A percentile compares a stretch with the other conserved stretches of the same genome.
Conservation (phyloP, 2,797 vertebrate genomes). For the Orestias chungarensis region DNA sequence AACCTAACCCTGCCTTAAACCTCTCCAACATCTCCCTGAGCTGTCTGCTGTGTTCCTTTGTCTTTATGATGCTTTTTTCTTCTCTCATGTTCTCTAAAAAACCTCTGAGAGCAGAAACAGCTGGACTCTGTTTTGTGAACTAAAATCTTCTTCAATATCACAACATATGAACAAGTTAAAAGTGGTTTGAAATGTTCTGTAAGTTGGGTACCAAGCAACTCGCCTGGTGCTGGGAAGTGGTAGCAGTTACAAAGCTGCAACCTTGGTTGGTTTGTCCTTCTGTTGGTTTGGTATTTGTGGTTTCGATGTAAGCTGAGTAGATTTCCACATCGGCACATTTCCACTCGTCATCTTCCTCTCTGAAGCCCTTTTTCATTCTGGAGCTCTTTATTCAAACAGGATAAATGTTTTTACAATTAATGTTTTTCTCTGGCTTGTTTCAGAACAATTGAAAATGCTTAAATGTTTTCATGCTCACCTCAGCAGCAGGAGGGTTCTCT, state of each 20-base stretch:
- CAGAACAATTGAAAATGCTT: background rate
- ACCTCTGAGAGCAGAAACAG: background rate
- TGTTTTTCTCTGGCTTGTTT: background rate
- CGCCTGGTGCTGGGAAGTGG: background rate
- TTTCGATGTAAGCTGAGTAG: background rate
- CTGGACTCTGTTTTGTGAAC: background rate
- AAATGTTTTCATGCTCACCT: background rate
- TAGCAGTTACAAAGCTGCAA: background rate
- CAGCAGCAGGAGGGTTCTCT: background rate
- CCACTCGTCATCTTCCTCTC: background rate
- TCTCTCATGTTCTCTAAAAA: background rate
- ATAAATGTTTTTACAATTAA: background rate
- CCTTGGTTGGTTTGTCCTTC: background rate
- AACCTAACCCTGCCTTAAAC: background rate
- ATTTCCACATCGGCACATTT: background rate
- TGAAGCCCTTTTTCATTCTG: background rate
- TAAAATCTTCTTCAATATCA: background rate
- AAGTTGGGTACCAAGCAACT: background rate
- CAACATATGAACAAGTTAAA: background rate
- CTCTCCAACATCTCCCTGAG: too few species aligned
- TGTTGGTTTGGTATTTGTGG: constrained; percentile 4
- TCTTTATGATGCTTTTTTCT: background rate
- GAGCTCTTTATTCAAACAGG: background rate
- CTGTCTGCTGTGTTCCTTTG: background rate
- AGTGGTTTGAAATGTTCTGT: background rate